Base-by-base conservation (phyloP, 2,888 invertebrate genomes). In the Lydus trimaculatus region DNA sequence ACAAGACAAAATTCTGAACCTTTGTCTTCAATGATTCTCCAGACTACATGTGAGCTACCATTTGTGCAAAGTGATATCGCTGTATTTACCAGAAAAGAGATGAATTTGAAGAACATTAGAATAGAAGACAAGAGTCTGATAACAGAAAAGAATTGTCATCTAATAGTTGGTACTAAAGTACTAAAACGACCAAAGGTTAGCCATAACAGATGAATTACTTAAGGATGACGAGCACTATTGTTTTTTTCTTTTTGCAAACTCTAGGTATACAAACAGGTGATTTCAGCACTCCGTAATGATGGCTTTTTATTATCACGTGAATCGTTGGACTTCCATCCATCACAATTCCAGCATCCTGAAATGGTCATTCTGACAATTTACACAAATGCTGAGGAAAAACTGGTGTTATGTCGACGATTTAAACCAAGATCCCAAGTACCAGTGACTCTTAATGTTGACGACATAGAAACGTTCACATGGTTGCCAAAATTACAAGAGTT, bases 1-100 rank as follows among this genome's bases (percentile, higher is more conserved):
- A 75, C 78, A 11, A 58, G 63, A 28, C 63, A n/a, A n/a, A n/a
- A n/a, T n/a, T n/a, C 85, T 82, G 8, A 84, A 87, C 87, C 90
- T 0, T 74, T 91, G 0, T 85, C 91, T 0, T 88, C 88, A 2
- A 73, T 85, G 11, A 86, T 94, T 7, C 83, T 86, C 11, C 88
- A 90, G 1, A 85, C 90, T 0, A 85, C 94, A 0, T 90, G 88
- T 60, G 91, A 94, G 76, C 82, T 92, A 48, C 93, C 94, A 0
- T 81, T 92, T 13, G 87, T 93, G 4, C 91, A 92, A 75, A 89
- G 92, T 0, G 91, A 92, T 61, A 85, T n/a, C 91, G 0, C 84
- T 88, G 61, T 82, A 93, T 0, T 80, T 91, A 69, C 85, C 86
- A 23, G 87, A 88, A 86, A 88, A 1, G 74, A 86, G 15, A 85